These are phyloP conservation scores for Agonopterix arenella DNA, from an alignment of 2,888 invertebrate genomes.

Conservation along the genomic window DNA sequence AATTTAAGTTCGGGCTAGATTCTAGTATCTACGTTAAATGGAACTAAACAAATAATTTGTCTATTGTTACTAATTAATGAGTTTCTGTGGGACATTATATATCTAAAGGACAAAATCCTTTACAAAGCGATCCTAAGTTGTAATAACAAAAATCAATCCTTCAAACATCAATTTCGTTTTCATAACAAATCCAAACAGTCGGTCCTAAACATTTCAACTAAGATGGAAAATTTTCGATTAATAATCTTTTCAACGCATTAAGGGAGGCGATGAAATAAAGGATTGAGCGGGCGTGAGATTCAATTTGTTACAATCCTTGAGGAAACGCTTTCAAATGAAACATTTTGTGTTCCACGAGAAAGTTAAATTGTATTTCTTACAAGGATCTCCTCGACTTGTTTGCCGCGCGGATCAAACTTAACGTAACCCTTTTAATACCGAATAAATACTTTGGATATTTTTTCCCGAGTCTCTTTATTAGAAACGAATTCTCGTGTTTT, in stretches of 20 bases:
- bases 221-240: constrained; percentile 61
- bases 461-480: constrained; percentile 1
- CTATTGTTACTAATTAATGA: too few species aligned
- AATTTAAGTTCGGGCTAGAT: too few species aligned
- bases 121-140: neutral
- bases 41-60: too few species aligned
- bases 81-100: neutral
- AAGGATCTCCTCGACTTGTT: constrained; percentile 42
- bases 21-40: too few species aligned
- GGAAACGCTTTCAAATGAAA: constrained; percentile 64
- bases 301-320: constrained; percentile 67
- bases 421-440: constrained; percentile 41
- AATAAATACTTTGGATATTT: constrained; percentile 35
- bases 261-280: constrained; percentile 61
- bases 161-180: constrained; percentile 15
- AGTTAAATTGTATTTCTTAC: constrained; percentile 69
- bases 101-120: neutral
- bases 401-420: constrained; percentile 38
- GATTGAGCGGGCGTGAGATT: constrained; percentile 65
- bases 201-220: constrained; percentile 32
- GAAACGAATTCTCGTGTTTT: neutral
- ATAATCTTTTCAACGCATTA: constrained; percentile 62
- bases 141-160: constrained; percentile 13
- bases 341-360: constrained; percentile 55
- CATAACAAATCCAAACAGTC: constrained; percentile 45